Evolutionary conservation across 2,888 invertebrate genomes (phyloP), one percentile per base, ranked within the genome.

Genomic region (Acleris laterana): DNA sequence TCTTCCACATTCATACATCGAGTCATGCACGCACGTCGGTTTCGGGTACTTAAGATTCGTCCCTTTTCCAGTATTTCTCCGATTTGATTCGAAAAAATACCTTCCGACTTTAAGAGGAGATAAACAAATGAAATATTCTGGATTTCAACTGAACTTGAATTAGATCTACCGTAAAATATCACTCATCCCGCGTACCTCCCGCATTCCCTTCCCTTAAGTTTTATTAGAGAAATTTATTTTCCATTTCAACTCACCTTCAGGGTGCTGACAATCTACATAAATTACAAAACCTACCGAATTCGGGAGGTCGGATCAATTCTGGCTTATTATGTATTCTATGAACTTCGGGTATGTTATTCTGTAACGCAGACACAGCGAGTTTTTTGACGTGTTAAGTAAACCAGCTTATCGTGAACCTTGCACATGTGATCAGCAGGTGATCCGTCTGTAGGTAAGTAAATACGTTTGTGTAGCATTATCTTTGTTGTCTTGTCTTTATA

Each of bases 221-320:
- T 63, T 70, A 57, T 69, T 64, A 62, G 42, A 68, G 60, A 67
- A 70, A 69, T 68, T 71, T 58, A 69, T 71, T 71, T 71, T 69
- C 69, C 59, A 68, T 68, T 58, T 20, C 61, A 50, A 66, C 64
- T 65, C 70, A 68, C 57, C 60, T 66, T 52, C 53, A 64, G 67
- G 62, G 69, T 52, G 63, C 62, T 68, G 49, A 68, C 68, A 71
- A 71, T 71, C 64, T 71, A 56, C 70, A 71, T 71, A 71, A 71
- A 71, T 71, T 70, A 71, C 60, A 20, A 63, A 55, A 61, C 61
- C 50, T 52, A 42, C 51, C 53, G 46, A 53, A 68, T 68, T 62
- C 46, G 42, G 49, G 53, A 59, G 49, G 49, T 55, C 69, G 63
- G 63, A 67, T 67, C 63, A 62, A 59, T 62, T 60, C 17, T 48